phyloP scores from a whole-genome alignment of 2,113 vertebrate genomes.

The Mohoua ochrocephala region DNA sequence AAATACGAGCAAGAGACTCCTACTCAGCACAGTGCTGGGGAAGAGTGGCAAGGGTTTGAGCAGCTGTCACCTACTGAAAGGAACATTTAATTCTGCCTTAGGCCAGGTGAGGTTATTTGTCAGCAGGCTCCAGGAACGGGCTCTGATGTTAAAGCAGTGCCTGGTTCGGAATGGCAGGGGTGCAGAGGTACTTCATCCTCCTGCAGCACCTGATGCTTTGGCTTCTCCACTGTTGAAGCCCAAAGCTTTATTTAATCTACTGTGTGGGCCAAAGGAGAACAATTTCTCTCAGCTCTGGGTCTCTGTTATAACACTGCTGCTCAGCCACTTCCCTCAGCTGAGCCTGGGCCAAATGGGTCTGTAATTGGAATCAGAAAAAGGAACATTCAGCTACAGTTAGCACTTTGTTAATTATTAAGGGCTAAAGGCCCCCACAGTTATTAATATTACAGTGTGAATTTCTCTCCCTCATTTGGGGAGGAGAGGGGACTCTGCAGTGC shows the following conservation, averaged over 20 bases:
- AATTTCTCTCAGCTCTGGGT: background rate
- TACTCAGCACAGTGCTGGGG: background rate
- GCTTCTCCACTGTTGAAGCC: background rate
- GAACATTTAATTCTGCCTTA: background rate
- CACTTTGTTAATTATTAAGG: conserved; percentile 44
- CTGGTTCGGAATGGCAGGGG: background rate
- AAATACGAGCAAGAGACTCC: background rate
- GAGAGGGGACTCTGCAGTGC: background rate
- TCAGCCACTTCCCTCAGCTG: background rate
- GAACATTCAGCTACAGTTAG: conserved; percentile 5
- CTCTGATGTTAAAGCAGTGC: background rate
- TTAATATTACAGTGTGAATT: conserved; percentile 18
- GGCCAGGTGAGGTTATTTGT: background rate
- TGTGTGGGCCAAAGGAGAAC: conserved; percentile 7
- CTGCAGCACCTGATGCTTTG: background rate
- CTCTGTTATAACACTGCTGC: background rate
- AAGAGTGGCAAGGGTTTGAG: background rate
- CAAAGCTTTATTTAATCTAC: conserved; percentile 4
- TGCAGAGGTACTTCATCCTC: background rate
- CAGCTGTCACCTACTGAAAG: background rate
- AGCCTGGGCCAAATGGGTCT: background rate
- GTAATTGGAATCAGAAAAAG: background rate
- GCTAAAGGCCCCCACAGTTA: background rate
- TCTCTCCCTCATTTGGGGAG: background rate
- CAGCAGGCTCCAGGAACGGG: background rate